Evolutionary conservation across 2,113 vertebrate species (phyloP), one percentile per base, ranked within the genome.

Genomic region (Eleginops maclovinus): DNA sequence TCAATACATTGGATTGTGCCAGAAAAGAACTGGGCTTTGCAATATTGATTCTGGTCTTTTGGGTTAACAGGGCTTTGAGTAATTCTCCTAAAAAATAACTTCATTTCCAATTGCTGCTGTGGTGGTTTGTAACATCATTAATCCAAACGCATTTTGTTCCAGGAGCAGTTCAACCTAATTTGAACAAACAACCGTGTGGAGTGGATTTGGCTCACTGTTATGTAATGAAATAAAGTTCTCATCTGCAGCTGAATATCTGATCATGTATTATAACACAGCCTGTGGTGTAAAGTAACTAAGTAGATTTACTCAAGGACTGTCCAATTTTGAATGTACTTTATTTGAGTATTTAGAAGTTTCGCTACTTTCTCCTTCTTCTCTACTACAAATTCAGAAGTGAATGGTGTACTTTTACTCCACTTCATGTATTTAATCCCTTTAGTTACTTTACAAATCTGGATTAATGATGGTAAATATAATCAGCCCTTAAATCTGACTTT

Each of bases 1-100:
- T 89, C 84, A 56, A 85, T 89, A 84, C 24, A 81, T 75, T 81
- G 55, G 64, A 88, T 85, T 86, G 65, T 75, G 60, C 83, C 46
- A 64, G 47, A 84, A 70, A 75, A n/a, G 67, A 82, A 73, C 26
- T 46, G 36, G 17, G 40, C 53, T 51, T 16, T 14, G 63, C 15
- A 67, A 14, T 17, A 79, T 74, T 0, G 22, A 84, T 75, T 76
- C 22, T 16, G 3, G 22, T 4, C 53, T 50, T 41, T 43, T 1
- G 17, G 16, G 24, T 40, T 1, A 21, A 67, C 21, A 54, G 0
- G 21, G 58, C 28, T 69, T 73, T 31, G 31, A 79, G 31, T 8
- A 16, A n/a, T n/a, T 22, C 28, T 60, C 7, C 21, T 49, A 3
- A 24, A 53, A 73, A 41, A 36, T 16, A 69, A 61, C 51, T 50